A percentile compares a stretch with the other conserved stretches of the same genome.
Conservation (phyloP, 2,888 invertebrate genomes). For the Elegia similella region DNA sequence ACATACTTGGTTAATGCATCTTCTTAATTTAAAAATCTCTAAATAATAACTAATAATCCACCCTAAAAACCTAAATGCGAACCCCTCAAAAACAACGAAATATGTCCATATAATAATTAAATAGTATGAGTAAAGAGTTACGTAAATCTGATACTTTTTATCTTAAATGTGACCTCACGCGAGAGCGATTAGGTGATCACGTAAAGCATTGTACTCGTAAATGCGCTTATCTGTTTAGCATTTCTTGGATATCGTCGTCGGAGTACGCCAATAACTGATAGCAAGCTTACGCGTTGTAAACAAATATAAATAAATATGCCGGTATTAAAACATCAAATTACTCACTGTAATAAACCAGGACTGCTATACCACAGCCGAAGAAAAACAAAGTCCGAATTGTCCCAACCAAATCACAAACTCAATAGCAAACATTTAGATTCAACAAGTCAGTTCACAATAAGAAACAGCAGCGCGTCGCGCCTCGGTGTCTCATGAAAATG, state of each 20-base stretch:
- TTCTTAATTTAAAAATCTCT: too few species aligned
- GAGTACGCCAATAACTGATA: background rate
- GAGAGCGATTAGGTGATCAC: constrained; percentile 23
- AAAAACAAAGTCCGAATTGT: background rate
- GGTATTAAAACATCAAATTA: background rate
- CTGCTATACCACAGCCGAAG: background rate
- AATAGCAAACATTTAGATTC: too few species aligned
- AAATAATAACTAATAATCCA: too few species aligned
- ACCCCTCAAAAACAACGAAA: too few species aligned
- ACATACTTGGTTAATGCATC: too few species aligned
- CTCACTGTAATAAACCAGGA: background rate
- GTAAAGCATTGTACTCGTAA: constrained; percentile 17
- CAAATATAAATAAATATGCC: background rate
- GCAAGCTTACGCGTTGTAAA: background rate
- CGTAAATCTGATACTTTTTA: constrained; percentile 22
- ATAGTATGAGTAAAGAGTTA: constrained; percentile 4
- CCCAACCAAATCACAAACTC: background rate
- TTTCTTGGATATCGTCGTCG: background rate
- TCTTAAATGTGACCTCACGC: constrained; percentile 29
- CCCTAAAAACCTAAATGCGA: too few species aligned
- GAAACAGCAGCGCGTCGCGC: background rate
- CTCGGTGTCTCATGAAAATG: background rate
- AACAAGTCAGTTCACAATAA: too few species aligned
- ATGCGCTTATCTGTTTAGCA: background rate
- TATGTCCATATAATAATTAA: too few species aligned